Percentiles rank a stretch among this genome's conserved stretches.
phyloP scores from a whole-genome alignment of 2,797 vertebrate species.

The Oreonectes daqikongensis region DNA sequence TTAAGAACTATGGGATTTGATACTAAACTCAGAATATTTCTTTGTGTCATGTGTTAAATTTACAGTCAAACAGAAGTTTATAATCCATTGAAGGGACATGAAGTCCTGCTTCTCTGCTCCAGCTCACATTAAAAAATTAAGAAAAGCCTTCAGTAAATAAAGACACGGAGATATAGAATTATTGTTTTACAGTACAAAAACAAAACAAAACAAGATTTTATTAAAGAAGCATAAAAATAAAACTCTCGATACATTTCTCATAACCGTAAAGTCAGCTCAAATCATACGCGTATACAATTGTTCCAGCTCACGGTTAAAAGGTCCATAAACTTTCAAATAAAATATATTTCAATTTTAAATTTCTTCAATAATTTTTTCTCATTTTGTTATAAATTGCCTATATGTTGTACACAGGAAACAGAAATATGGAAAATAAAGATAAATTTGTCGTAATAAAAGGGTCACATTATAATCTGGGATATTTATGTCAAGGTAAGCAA shows the following conservation, averaged over 20 bases:
- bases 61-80: too few species aligned
- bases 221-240: slow-evolving; percentile 97
- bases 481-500: slow-evolving; percentile 78
- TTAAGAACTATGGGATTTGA: too few species aligned
- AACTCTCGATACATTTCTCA: slow-evolving; percentile 99
- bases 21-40: too few species aligned
- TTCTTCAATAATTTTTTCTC: slow-evolving; percentile 93
- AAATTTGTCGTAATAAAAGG: slow-evolving; percentile 83
- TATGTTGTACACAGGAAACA: slow-evolving; percentile 91
- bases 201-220: slow-evolving; percentile 83
- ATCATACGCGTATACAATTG: slow-evolving; percentile 90
- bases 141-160: slow-evolving; percentile 64
- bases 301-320: slow-evolving; percentile 92
- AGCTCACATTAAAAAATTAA: too few species aligned
- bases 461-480: slow-evolving; percentile 86
- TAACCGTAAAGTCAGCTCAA: slow-evolving; percentile 95
- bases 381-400: slow-evolving; percentile 97
- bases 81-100: too few species aligned
- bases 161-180: slow-evolving; percentile 54
- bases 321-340: slow-evolving; percentile 99
- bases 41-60: too few species aligned
- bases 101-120: too few species aligned
- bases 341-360: slow-evolving; percentile 99
- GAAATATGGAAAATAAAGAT: slow-evolving; percentile 81
- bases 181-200: slow-evolving; percentile 84